phyloP scores from a whole-genome alignment of 2,888 invertebrate species.

The Drosophila percnosoma region DNA sequence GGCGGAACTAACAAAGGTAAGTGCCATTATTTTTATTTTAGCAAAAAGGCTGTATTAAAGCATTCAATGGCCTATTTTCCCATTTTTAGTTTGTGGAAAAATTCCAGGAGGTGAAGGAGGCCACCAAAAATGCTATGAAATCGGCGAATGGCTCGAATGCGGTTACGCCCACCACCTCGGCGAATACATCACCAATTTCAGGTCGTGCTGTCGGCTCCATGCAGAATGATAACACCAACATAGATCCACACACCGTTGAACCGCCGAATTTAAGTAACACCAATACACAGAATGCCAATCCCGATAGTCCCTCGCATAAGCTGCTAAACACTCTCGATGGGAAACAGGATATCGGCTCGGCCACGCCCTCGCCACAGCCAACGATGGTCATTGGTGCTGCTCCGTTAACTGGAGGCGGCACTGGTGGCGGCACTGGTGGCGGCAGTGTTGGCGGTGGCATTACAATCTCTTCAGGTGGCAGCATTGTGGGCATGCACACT shows the following conservation, averaged over 20 bases:
- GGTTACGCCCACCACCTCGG: slow-evolving; percentile 93
- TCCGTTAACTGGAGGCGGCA: slow-evolving; percentile 24
- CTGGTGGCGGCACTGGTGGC: slow-evolving; percentile 33
- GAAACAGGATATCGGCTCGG: slow-evolving; percentile 74
- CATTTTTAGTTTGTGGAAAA: slow-evolving; percentile 93
- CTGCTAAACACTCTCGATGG: slow-evolving; percentile 69
- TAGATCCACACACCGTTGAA: slow-evolving; percentile 85
- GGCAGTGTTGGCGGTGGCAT: slow-evolving; percentile 53
- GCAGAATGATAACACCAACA: slow-evolving; percentile 84
- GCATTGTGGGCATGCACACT: slow-evolving; percentile 79
- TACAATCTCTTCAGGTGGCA: slow-evolving; percentile 75
- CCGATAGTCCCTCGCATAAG: slow-evolving; percentile 85
- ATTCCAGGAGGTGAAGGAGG: slow-evolving; percentile 98
- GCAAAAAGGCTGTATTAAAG: background rate
- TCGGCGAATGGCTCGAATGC: slow-evolving; percentile 88
- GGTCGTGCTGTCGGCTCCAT: slow-evolving; percentile 87
- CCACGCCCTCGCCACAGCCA: slow-evolving; percentile 81
- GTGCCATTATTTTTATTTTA: background rate
- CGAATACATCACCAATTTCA: slow-evolving; percentile 94
- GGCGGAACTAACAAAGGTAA: slow-evolving; percentile 93
- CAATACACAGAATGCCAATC: slow-evolving; percentile 86
- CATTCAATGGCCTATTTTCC: background rate
- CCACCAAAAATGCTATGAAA: slow-evolving; percentile 91
- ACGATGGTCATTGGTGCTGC: slow-evolving; percentile 47
- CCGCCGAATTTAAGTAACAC: slow-evolving; percentile 86